Percentiles rank a stretch among this genome's conserved stretches.
phyloP scores from a whole-genome alignment of 2,797 vertebrate species.

The Microcaecilia unicolor region DNA sequence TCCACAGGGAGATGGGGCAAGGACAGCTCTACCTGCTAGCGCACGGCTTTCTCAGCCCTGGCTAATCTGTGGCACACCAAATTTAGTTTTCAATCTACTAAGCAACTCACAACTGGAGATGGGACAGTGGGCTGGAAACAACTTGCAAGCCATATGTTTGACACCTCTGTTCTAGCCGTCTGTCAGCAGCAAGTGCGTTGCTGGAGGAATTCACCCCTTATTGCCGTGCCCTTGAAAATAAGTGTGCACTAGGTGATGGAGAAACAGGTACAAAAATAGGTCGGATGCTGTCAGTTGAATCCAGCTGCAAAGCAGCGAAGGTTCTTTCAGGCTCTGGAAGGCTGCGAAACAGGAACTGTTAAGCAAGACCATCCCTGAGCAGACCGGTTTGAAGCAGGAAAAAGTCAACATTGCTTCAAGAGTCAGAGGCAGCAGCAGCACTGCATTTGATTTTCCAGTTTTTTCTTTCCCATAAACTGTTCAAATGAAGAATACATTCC shows the following conservation, averaged over 20 bases:
- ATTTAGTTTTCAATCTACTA: too few species aligned
- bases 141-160: too few species aligned
- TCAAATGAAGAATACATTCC: constrained; percentile 10
- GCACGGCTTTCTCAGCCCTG: too few species aligned
- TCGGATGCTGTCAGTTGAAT: constrained; percentile 52
- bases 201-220: constrained; percentile 26
- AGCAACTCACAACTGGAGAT: too few species aligned
- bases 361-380: constrained; percentile 50
- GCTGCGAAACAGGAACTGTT: constrained; percentile 48
- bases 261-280: constrained; percentile 44
- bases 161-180: too few species aligned
- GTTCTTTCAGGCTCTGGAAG: constrained; percentile 45
- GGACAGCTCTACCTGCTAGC: too few species aligned
- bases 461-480: neutral
- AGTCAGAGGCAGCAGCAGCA: too few species aligned
- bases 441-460: neutral
- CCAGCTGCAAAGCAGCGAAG: constrained; percentile 46
- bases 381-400: constrained; percentile 65
- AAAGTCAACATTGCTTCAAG: constrained; percentile 48
- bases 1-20: too few species aligned
- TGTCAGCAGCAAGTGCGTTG: constrained; percentile 15
- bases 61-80: too few species aligned
- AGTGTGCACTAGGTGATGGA: constrained; percentile 10
- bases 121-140: too few species aligned
- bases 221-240: constrained; percentile 37